These are phyloP conservation scores for Festucalex cinctus DNA, from an alignment of 2,113 vertebrate genomes.

Conservation along the genomic window DNA sequence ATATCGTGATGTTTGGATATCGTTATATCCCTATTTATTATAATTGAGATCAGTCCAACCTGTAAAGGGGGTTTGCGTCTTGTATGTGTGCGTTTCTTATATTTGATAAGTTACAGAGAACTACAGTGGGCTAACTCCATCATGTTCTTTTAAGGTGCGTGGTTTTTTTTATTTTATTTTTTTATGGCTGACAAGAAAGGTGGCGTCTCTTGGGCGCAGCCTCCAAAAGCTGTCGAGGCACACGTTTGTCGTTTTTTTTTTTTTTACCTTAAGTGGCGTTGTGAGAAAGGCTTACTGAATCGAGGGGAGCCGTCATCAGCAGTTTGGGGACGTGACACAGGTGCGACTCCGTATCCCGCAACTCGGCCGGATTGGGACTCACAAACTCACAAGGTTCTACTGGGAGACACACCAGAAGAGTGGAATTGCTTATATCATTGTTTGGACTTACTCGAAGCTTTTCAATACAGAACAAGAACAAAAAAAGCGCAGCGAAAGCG, in stretches of 20 bases:
- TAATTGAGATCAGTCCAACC: too few species aligned
- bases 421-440: neutral
- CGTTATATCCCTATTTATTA: too few species aligned
- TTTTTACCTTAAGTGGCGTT: slow-evolving; percentile 79
- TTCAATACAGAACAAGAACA: neutral
- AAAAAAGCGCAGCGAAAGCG: neutral
- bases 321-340: slow-evolving; percentile 80
- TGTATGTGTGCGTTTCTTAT: slow-evolving; percentile 24
- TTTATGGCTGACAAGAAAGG: slow-evolving; percentile 72
- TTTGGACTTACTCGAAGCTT: neutral
- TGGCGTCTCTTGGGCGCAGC: slow-evolving; percentile 62
- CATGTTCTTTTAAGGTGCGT: slow-evolving; percentile 54
- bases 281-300: slow-evolving; percentile 86
- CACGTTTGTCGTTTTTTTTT: slow-evolving; percentile 4
- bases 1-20: too few species aligned
- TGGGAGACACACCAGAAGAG: slow-evolving; percentile 51
- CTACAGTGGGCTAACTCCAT: neutral
- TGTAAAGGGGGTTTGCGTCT: slow-evolving; percentile 50
- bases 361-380: slow-evolving; percentile 81
- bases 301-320: slow-evolving; percentile 77
- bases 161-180: too few species aligned
- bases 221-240: neutral
- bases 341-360: slow-evolving; percentile 84
- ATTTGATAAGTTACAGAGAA: slow-evolving; percentile 9
- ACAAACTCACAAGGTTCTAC: slow-evolving; percentile 85